Evolutionary conservation across 2,113 vertebrate species (phyloP), one percentile per base, ranked within the genome.

Genomic region (Megaceryle maxima): DNA sequence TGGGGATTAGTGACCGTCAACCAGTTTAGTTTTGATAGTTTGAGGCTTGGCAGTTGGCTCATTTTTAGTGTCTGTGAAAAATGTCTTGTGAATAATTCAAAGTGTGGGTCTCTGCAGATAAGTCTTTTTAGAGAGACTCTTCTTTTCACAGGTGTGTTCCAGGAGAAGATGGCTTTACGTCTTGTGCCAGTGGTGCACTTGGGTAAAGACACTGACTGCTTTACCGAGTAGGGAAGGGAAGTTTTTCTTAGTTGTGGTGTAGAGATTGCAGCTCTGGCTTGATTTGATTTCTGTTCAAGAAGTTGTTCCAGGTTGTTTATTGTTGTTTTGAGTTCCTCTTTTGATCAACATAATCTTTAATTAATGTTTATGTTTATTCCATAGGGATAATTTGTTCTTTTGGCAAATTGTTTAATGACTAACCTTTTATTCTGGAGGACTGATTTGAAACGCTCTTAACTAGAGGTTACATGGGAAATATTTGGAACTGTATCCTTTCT

Each of bases 341-440:
- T 86, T 97, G 86, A 88, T 93, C 73, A 92, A 48, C n/a, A 21
- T 59, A 70, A 78, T 91, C 29, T 83, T 90, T 75, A 78, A 92
- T 92, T 83, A 70, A 84, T 43, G 51, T 87, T 95, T 92, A 56
- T 81, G 43, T 70, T 92, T 77, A 83, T 92, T 92, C 83, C 66
- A 75, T 51, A 84, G 64, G 64, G 51, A 43, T 88, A 74, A 88
- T 91, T 84, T 93, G 39, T 75, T 91, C 68, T 88, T 93, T 88
- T 78, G 92, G 91, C 92, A 90, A 88, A 81, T 72, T 74, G 16
- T 90, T 96, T 83, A 84, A 67, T 72, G 80, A 39, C 39, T 84
- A 90, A 83, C 64, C 51, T 90, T 86, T 87, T 84, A 64, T 60
- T 87, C 68, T 60, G 43, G 51, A 24, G 22, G 46, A 90, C 19